These are phyloP conservation scores for Clusia tigrina DNA, from an alignment of 2,888 invertebrate species.

Conservation along the genomic window DNA sequence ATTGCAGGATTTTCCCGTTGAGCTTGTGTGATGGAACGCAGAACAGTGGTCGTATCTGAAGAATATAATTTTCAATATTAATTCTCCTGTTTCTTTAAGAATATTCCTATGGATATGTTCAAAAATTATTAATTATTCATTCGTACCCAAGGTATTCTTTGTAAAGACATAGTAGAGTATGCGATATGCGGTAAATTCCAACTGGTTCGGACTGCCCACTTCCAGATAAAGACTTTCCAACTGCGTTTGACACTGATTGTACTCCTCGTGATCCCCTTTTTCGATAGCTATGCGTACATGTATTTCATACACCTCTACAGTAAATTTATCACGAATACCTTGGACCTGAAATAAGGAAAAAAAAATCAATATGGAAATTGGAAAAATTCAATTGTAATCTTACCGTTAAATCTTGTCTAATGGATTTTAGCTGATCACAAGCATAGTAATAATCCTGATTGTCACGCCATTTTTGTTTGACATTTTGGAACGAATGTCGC, in stretches of 20 bases:
- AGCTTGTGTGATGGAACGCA: slow-evolving; percentile 79
- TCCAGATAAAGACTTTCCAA: slow-evolving; percentile 92
- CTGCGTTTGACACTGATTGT: slow-evolving; percentile 99
- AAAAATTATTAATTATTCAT: slow-evolving; percentile 29
- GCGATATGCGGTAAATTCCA: slow-evolving; percentile 96
- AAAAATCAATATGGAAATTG: not conserved
- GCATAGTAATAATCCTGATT: slow-evolving; percentile 95
- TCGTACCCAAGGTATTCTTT: slow-evolving; percentile 92
- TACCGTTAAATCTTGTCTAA: slow-evolving; percentile 98
- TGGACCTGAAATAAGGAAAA: slow-evolving; percentile 75
- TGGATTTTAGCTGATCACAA: slow-evolving; percentile 98
- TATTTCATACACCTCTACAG: slow-evolving; percentile 98
- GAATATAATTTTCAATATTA: not conserved
- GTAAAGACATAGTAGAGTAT: slow-evolving; percentile 98
- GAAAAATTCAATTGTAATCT: slow-evolving; percentile 51
- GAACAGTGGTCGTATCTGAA: slow-evolving; percentile 90
- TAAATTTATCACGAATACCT: slow-evolving; percentile 92
- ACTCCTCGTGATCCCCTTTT: slow-evolving; percentile 98
- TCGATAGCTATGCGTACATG: slow-evolving; percentile 98
- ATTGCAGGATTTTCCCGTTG: slow-evolving; percentile 85
- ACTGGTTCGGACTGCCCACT: slow-evolving; percentile 74
- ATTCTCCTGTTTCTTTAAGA: no score
- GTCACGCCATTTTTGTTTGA: slow-evolving; percentile 88
- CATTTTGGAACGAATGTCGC: slow-evolving; percentile 83
- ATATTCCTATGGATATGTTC: no score